These are phyloP conservation scores for Prunella fulvescens DNA, from an alignment of 2,113 vertebrate genomes.

Conservation along the genomic window DNA sequence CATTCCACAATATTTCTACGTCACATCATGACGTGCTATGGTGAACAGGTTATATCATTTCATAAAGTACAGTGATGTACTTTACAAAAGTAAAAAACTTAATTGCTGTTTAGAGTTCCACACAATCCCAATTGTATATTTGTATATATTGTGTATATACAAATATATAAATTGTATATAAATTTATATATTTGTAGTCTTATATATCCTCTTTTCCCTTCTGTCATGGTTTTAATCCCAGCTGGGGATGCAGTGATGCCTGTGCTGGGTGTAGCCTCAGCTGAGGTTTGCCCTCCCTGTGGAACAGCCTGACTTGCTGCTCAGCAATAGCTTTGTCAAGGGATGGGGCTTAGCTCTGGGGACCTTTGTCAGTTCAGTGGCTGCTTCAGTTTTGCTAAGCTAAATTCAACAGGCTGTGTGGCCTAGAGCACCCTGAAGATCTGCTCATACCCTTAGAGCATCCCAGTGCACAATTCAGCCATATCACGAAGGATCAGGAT, in stretches of 20 bases:
- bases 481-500: neutral
- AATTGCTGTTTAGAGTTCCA: neutral
- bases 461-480: neutral
- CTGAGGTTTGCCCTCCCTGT: neutral
- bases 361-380: neutral
- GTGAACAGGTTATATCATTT: neutral
- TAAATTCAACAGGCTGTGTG: neutral
- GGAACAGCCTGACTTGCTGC: neutral
- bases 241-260: neutral
- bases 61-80: neutral
- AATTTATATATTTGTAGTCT: neutral
- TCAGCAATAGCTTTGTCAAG: neutral
- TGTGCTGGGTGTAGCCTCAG: accelerated
- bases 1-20: neutral
- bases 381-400: neutral
- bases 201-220: neutral
- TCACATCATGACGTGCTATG: neutral
- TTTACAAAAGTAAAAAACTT: neutral
- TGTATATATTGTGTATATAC: too few species aligned
- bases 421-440: neutral
- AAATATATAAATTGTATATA: too few species aligned
- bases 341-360: neutral
- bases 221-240: neutral
- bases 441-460: neutral
- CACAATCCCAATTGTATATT: neutral